Base-by-base conservation (phyloP, 1,140 invertebrate genomes). In the Drosophila littoralis region DNA sequence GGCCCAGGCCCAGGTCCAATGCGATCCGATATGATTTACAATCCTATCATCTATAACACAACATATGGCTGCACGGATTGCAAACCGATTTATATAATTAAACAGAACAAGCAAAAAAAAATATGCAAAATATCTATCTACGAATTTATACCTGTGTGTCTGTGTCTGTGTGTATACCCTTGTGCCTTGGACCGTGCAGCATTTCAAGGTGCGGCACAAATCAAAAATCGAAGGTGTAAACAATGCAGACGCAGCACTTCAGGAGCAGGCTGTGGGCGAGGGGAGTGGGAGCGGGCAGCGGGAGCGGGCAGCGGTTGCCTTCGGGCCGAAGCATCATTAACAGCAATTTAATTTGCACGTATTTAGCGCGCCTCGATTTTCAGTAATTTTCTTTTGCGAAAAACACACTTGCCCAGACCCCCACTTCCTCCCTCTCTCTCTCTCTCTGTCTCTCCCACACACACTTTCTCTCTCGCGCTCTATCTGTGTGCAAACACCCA, bases 181-280 rank as follows among this genome's bases (percentile, higher is more conserved):
- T 66, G 59, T 54, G 48, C 60, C 32, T 68, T 48, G 59, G 60
- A 42, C 52, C 15, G 40, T 65, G 67, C 59, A 58, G 52, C 51
- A 17, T 67, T 86, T 88, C 83, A 85, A 88, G 82, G 83, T 85
- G 81, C 51, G 67, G 72, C 82, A 88, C 83, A 83, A 79, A 88
- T 85, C 82, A 78, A 76, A 86, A 79, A 86, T 83, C 73, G 76
- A 88, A 89, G 83, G 84, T 88, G 83, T 88, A 88, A 88, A 88
- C 83, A 88, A 88, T 83, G 83, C 72, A 72, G 58, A 65, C 7
- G 48, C 22, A 33, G 22, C 4, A 32, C 7, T 1, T 8, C 33
- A 13, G 17, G 50, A 12, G 12, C 32, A 6, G 28, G 9, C 33
- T 10, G 13, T n/a, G 22, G 28, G 4, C 4, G 42, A 32, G 10